Conservation (phyloP, 2,888 invertebrate species). For the Drosophila testacea region DNA sequence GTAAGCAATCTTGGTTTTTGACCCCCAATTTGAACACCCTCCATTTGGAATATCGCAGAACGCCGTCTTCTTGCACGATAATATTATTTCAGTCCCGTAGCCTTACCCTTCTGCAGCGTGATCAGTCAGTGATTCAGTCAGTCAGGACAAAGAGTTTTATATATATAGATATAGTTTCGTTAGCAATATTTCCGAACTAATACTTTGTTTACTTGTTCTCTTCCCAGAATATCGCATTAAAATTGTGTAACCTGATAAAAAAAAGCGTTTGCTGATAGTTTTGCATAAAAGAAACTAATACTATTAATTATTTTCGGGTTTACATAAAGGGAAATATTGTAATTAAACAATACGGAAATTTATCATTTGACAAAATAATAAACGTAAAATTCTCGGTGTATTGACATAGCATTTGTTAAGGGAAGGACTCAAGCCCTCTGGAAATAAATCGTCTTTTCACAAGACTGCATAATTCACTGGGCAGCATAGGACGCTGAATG, state of each 20-base stretch:
- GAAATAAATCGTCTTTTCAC: slow-evolving; percentile 68
- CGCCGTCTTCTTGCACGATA: too few species aligned
- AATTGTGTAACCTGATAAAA: slow-evolving; percentile 7
- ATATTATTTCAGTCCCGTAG: too few species aligned
- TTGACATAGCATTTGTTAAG: slow-evolving; percentile 49
- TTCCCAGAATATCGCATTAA: slow-evolving; percentile 18
- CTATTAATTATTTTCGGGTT: slow-evolving; percentile 34
- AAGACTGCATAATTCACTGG: slow-evolving; percentile 73
- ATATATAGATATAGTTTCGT: too few species aligned
- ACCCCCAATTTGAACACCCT: too few species aligned
- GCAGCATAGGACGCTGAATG: slow-evolving; percentile 62
- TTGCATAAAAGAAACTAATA: neutral
- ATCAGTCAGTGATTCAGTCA: too few species aligned
- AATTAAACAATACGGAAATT: slow-evolving; percentile 67
- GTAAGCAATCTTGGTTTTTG: too few species aligned
- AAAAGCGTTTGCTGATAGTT: slow-evolving; percentile 37
- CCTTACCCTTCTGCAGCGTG: too few species aligned
- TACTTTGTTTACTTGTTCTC: slow-evolving; percentile 1
- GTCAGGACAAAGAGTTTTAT: too few species aligned
- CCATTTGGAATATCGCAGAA: too few species aligned
- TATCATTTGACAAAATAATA: slow-evolving; percentile 46
- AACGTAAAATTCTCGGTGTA: slow-evolving; percentile 22
- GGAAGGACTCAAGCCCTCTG: slow-evolving; percentile 64
- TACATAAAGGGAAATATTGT: slow-evolving; percentile 28
- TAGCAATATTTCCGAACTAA: slow-evolving; percentile 7